phyloP scores from a whole-genome alignment of 1,140 invertebrate genomes.

The Procambarus clarkii region DNA sequence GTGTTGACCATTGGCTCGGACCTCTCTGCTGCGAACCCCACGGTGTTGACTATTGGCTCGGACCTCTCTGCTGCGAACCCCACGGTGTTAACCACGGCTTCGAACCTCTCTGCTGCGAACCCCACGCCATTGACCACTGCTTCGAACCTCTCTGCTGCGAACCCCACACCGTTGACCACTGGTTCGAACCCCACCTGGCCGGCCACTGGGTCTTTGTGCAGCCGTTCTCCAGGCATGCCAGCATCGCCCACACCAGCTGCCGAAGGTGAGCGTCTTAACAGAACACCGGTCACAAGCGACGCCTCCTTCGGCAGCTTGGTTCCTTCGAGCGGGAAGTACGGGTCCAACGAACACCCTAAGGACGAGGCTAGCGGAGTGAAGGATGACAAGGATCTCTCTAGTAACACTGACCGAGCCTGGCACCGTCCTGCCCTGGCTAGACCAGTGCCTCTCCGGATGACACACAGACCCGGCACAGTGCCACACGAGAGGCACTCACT shows the following conservation, averaged over 20 bases:
- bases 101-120: too few species aligned
- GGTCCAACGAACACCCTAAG: background rate
- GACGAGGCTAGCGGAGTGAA: background rate
- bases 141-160: too few species aligned
- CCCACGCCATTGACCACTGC: too few species aligned
- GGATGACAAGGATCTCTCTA: background rate
- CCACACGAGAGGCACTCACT: background rate
- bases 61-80: background rate
- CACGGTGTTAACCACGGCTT: background rate
- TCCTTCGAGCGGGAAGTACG: too few species aligned
- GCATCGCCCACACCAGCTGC: background rate
- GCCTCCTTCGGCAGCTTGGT: background rate
- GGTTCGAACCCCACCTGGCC: background rate
- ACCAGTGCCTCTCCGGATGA: conserved; percentile 25
- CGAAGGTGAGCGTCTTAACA: background rate
- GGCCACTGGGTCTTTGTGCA: background rate
- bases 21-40: too few species aligned
- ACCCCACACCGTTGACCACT: background rate
- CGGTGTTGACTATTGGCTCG: background rate
- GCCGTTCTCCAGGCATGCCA: background rate
- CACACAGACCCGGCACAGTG: background rate
- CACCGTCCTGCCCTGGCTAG: background rate
- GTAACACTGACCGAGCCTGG: background rate
- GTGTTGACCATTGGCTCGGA: too few species aligned
- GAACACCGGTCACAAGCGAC: background rate